These are phyloP conservation scores for Aradophagus sp. DNA, from an alignment of 1,140 invertebrate genomes.

Conservation along the genomic window DNA sequence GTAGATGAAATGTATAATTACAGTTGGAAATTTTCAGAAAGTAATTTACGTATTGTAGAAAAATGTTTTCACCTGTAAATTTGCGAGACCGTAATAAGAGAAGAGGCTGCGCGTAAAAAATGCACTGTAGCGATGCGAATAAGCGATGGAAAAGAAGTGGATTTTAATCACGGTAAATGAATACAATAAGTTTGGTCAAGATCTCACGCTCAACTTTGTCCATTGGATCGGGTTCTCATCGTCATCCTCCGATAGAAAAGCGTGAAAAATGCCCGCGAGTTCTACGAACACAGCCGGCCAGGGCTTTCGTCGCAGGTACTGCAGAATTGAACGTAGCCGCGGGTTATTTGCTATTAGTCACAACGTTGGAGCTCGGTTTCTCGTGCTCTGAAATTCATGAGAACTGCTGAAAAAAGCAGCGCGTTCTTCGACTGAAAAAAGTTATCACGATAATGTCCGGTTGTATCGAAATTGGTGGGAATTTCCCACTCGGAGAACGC, in stretches of 20 bases:
- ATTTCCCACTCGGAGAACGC: conserved; percentile 13
- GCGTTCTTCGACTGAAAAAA: conserved; percentile 8
- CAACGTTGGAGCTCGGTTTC: conserved; percentile 38
- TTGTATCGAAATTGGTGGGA: conserved; percentile 22
- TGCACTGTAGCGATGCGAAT: too few relatives aligned
- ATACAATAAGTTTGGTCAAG: conserved; percentile 29
- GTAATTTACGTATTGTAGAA: too few relatives aligned
- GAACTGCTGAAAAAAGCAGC: conserved; percentile 29
- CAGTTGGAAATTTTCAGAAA: too few relatives aligned
- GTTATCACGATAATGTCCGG: conserved; percentile 17
- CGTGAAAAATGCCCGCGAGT: conserved; percentile 20
- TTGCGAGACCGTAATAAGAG: too few relatives aligned
- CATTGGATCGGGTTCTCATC: conserved; percentile 26
- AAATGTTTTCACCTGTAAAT: too few relatives aligned
- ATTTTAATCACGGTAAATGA: too few relatives aligned
- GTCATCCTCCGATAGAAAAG: conserved; percentile 17
- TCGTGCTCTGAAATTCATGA: conserved; percentile 46
- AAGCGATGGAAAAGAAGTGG: too few relatives aligned
- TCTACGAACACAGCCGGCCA: conserved; percentile 12
- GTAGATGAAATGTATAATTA: too few relatives aligned
- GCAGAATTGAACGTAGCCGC: conserved; percentile 57
- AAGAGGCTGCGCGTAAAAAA: too few relatives aligned
- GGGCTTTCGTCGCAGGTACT: conserved; percentile 55
- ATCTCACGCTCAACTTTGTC: conserved; percentile 64
- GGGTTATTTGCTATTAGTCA: conserved; percentile 62